A percentile compares a stretch with the other conserved stretches of the same genome.
Conservation (phyloP, 2,113 vertebrate species). For the Trochalopteron elliotii region DNA sequence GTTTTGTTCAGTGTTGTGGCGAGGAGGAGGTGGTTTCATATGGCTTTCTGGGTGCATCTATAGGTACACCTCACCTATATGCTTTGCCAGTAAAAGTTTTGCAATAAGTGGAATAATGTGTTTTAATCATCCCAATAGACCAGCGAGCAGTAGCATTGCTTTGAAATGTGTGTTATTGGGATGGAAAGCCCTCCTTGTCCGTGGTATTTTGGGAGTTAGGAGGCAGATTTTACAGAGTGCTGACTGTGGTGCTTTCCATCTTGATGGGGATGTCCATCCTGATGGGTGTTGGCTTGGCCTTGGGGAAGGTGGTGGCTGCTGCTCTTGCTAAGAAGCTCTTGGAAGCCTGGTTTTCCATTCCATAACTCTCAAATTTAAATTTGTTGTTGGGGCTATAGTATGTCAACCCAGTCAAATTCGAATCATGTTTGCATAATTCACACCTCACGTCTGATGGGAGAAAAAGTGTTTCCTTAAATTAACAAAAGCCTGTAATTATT, state of each 20-base stretch:
- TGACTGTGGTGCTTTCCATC: not conserved
- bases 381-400: slow-evolving; percentile 48
- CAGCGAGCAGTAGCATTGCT: not conserved
- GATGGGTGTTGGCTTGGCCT: not conserved
- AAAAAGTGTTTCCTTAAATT: slow-evolving; percentile 75
- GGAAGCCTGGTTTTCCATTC: slow-evolving; percentile 25
- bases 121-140: not conserved
- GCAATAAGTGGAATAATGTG: not conserved
- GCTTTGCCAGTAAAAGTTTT: not conserved
- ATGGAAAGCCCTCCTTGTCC: not conserved
- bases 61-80: not conserved
- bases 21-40: not conserved
- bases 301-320: not conserved
- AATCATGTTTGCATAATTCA: slow-evolving; percentile 72
- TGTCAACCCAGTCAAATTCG: slow-evolving; percentile 65
- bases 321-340: slow-evolving; percentile 4
- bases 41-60: not conserved
- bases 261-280: not conserved
- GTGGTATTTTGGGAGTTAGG: not conserved
- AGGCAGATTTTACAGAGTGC: not conserved
- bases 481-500: slow-evolving; percentile 68
- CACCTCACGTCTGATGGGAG: slow-evolving; percentile 64
- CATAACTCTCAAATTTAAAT: slow-evolving; percentile 50
- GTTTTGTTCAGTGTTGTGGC: not conserved
- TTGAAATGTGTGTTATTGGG: not conserved